phyloP scores from a whole-genome alignment of 2,888 invertebrate genomes.

The Eupithecia inturbata region DNA sequence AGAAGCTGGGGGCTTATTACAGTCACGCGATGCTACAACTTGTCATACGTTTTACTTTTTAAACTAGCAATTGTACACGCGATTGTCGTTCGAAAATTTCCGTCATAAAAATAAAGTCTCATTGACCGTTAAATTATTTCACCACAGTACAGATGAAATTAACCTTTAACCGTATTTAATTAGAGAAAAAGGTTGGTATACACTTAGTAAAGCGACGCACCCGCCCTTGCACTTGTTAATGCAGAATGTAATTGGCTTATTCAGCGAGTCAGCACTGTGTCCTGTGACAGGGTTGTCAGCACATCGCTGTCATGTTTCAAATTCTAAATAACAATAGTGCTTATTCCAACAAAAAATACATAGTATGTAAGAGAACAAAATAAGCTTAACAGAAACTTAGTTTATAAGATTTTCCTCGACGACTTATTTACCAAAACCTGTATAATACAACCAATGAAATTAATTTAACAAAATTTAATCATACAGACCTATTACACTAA shows the following conservation, averaged over 20 bases:
- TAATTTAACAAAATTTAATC: too few relatives aligned
- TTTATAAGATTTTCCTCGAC: too few relatives aligned
- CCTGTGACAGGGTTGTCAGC: constrained; percentile 37
- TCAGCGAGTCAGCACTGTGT: constrained; percentile 69
- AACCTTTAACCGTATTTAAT: constrained; percentile 38
- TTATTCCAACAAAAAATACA: too few relatives aligned
- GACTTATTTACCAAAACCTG: too few relatives aligned
- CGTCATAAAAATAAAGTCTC: constrained; percentile 10
- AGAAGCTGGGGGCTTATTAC: constrained; percentile 3
- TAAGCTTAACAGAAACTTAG: too few relatives aligned
- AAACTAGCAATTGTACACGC: constrained; percentile 27
- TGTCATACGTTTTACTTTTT: constrained; percentile 16
- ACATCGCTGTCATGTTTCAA: background rate
- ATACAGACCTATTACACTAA: too few relatives aligned
- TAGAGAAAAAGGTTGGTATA: constrained; percentile 39
- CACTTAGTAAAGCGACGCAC: constrained; percentile 43
- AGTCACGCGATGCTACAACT: constrained; percentile 29
- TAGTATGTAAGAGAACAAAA: too few relatives aligned
- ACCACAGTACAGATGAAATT: constrained; percentile 33
- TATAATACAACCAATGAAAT: too few relatives aligned
- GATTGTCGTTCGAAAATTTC: constrained; percentile 3
- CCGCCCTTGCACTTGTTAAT: constrained; percentile 69
- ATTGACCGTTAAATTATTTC: constrained; percentile 19
- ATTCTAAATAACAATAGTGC: too few relatives aligned
- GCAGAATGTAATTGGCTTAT: constrained; percentile 65